Conservation (phyloP, 2,797 vertebrate species). For the Monodelphis domestica region DNA sequence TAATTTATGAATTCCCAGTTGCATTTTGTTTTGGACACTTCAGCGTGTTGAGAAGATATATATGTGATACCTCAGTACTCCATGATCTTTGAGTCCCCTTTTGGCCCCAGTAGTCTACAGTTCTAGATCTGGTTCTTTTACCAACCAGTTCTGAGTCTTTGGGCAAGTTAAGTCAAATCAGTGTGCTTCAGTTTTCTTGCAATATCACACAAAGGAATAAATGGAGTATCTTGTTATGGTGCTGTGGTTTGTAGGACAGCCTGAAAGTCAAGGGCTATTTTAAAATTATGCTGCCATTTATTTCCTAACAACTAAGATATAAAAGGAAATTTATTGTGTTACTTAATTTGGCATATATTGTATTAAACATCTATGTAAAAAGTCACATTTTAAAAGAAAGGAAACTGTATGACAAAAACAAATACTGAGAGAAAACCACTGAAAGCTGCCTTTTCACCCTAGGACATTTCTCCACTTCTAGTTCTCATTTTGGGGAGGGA, state of each 20-base stretch:
- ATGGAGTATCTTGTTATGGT: neutral
- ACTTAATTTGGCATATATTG: neutral
- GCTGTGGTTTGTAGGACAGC: neutral
- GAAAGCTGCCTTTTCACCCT: neutral
- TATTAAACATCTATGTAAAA: neutral
- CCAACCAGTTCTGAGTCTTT: neutral
- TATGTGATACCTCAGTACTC: neutral
- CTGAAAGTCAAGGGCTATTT: neutral
- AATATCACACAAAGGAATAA: neutral
- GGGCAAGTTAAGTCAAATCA: neutral
- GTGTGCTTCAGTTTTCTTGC: neutral
- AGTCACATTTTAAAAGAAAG: neutral
- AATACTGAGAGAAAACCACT: neutral
- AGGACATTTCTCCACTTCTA: neutral
- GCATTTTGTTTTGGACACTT: neutral
- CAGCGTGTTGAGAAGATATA: neutral
- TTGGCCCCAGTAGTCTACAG: neutral
- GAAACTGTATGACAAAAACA: neutral
- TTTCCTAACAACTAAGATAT: neutral
- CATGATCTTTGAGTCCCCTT: neutral
- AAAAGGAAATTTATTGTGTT: neutral
- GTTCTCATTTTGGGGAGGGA: neutral
- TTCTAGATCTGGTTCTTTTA: neutral
- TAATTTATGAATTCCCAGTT: neutral
- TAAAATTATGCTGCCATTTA: neutral